A percentile compares a stretch with the other conserved stretches of the same genome.
These are phyloP conservation scores for Vannuccia rotundouncinata DNA, from an alignment of 2,888 invertebrate species.

Conservation along the genomic window DNA sequence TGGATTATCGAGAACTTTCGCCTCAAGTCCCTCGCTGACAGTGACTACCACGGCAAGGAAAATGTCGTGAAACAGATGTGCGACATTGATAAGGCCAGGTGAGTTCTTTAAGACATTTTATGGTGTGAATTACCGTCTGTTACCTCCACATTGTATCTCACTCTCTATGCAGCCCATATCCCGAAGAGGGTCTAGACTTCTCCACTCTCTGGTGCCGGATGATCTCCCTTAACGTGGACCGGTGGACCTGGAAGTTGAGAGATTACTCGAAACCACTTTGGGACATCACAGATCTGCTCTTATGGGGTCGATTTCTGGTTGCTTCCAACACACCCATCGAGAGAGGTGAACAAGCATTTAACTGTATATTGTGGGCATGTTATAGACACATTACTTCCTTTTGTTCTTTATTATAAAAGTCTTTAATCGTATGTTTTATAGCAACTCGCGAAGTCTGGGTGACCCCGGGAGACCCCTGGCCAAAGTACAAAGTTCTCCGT, in stretches of 20 bases:
- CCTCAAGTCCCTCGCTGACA: constrained; percentile 75
- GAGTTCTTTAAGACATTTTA: constrained; percentile 27
- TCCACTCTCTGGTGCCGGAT: constrained; percentile 85
- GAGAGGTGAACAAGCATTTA: constrained; percentile 18
- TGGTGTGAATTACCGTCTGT: neutral
- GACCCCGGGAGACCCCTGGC: constrained; percentile 78
- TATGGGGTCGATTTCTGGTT: constrained; percentile 82
- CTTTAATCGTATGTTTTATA: neutral
- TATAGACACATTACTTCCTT: neutral
- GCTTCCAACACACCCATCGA: constrained; percentile 67
- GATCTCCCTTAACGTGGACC: constrained; percentile 71
- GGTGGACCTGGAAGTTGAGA: constrained; percentile 79
- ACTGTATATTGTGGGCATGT: neutral
- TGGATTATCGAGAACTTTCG: constrained; percentile 74
- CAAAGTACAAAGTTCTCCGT: constrained; percentile 71
- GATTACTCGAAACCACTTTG: constrained; percentile 92
- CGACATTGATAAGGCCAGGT: constrained; percentile 75
- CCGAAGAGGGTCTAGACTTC: constrained; percentile 79
- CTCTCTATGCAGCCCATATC: constrained; percentile 68
- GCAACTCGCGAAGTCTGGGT: constrained; percentile 51
- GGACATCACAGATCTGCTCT: constrained; percentile 71
- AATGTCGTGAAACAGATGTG: constrained; percentile 68
- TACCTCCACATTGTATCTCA: neutral
- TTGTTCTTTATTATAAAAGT: neutral
- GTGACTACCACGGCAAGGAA: constrained; percentile 72